Evolutionary conservation across 53 echinoderm and acorn worm species (phyloP), one percentile per base, ranked within the genome.

Genomic region (Astropecten irregularis): DNA sequence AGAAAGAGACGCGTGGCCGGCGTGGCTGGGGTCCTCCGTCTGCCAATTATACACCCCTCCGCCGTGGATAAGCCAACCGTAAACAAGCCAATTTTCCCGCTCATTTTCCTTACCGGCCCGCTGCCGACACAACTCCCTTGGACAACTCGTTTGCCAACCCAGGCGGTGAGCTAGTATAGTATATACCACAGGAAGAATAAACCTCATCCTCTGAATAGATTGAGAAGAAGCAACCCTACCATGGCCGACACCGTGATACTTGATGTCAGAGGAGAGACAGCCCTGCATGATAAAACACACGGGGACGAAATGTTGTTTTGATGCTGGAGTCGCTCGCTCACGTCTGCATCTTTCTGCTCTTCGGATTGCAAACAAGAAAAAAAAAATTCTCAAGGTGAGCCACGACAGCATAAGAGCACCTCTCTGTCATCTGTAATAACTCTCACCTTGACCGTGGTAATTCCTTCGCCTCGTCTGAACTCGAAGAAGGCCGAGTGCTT

Each of bases 1-100:
- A n/a, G n/a, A n/a, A n/a, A n/a, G n/a, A n/a, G n/a, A n/a, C n/a
- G n/a, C n/a, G n/a, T n/a, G n/a, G n/a, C n/a, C n/a, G n/a, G n/a
- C n/a, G n/a, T n/a, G n/a, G n/a, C n/a, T n/a, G n/a, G n/a, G n/a
- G n/a, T n/a, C 50, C 55, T 19, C 22, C 55, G 35, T 60, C 48
- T 79, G 61, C 60, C 79, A 79, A 79, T 79, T 79, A 79, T 39
- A 40, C 46, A 46, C n/a, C 62, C 9, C 0, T 27, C 61, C 39
- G 18, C 34, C 60, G 0, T 19, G 61, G 48, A 46, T 30, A 16
- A 62, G 60, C 79, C 60, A 47, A 18, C 61, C 79, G 79, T 79
- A 79, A 79, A 62, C 79, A 79, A 62, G 79, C 79, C 79, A 79
- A 79, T 79, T 79, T 59, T 79, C 61, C 48, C 46, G 79, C 62